Evolutionary conservation across 2,888 invertebrate species (phyloP), one percentile per base, ranked within the genome.

Genomic region (Cephus sareptanus): DNA sequence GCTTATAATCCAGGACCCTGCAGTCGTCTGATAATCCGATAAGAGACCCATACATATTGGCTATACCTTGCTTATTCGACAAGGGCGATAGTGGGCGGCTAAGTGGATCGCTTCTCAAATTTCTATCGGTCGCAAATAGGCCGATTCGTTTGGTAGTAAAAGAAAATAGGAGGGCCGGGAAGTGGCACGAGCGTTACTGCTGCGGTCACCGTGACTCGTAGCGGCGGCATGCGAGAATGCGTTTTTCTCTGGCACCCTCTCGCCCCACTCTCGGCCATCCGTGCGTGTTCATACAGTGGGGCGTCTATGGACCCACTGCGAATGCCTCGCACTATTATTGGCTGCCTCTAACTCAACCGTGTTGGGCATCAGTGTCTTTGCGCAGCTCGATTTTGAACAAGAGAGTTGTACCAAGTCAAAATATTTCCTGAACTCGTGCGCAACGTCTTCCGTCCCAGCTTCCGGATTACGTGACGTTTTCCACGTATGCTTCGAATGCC

Each of bases 311-410:
- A 56, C 31, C 71, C 71, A 34, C 71, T 15, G 79, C 81, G 75
- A 81, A 81, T 78, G 76, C 81, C 78, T 77, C 34, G 80, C 76
- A 81, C 81, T 81, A 81, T 81, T 81, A 81, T 81, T 78, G 81
- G 79, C 78, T 70, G 71, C 76, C 68, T 69, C 77, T 76, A 69
- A 33, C 35, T 76, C 37, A 73, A 79, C 30, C 35, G 69, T 69
- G 74, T 23, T 31, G 68, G 37, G 74, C 75, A 78, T 78, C 77
- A 70, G 31, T 37, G 75, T 73, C 77, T 56, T 56, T 56, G 34
- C 31, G 12, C 3, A 23, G 71, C 31, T 31, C 31, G 4, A 71
- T 71, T 71, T 71, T 34, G 31, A 71, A 13, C 71, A 71, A 33
- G 13, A 6, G 11, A 71, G 11, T 71, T 12, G 30, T 31, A 31